Base-by-base conservation (phyloP, 2,888 invertebrate species). In the Apamea monoglypha region DNA sequence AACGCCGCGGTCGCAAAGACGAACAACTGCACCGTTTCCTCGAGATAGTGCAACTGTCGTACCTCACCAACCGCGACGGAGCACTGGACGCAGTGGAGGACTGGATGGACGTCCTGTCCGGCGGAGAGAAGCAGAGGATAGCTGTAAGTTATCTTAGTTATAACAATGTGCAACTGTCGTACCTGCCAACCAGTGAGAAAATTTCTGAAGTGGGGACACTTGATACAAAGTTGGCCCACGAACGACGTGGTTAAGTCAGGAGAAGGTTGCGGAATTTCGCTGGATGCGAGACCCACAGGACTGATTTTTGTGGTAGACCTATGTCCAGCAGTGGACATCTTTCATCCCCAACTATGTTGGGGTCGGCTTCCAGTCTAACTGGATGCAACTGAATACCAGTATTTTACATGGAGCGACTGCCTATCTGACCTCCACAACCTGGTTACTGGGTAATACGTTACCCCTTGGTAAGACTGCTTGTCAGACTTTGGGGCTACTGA, bases 101-200 rank as follows among this genome's bases (percentile, higher is more conserved):
- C 97, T 99, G 99, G 99, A 98, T 99, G 97, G 99, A 99, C 94
- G 99, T 99, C 0, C 97, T 99, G 10, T 99, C 99, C 59, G 99
- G 99, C 0, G 99, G 99, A 25, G 99, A 99, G 96, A 99, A 99
- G 93, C 99, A 99, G 95, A 97, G 99, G 92, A 98, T 99, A 90
- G 99, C 99, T 73, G 98, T 98, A 92, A 92, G 95, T 83, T 18
- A n/a, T 21, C 21, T n/a, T 75, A 59, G 44, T 74, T 12, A 74
- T 53, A 53, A 16, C n/a, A n/a, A n/a, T 71, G 25, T 71, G 16
- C 40, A 14, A 21, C 64, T 44, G 40, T 40, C 5, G 36, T 59
- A 40, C 40, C 59, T n/a, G 29, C 16, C 12, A 10, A 16, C 10
- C n/a, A 25, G 25, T n/a, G 66, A 66, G 6, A 59, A n/a, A 59